Evolutionary conservation across 2,888 invertebrate genomes (phyloP), one percentile per base, ranked within the genome.

Genomic region (Odontomyia ornata): DNA sequence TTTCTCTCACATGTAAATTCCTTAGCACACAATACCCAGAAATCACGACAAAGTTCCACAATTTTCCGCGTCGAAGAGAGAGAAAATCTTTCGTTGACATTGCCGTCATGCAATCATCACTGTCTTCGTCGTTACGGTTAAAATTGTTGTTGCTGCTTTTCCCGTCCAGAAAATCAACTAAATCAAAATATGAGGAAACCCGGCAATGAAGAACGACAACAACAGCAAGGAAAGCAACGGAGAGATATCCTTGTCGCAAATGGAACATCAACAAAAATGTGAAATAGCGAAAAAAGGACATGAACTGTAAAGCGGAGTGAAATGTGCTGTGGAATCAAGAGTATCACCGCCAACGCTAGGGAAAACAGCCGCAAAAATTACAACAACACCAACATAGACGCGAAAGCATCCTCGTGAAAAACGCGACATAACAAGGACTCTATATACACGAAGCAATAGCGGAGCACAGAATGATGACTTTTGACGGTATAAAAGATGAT

Each of bases 401-500:
- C 23, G 65, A 65, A 18, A 65, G 65, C 65, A 65, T 65, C 36
- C 65, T 65, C 15, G 36, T 65, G 65, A 36, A 43, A 43, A 36
- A 36, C n/a, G 52, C 52, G 52, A 52, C 52, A 52, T 15, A 18
- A 18, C 52, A 52, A 36, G 36, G 36, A 36, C 36, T 36, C 5
- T 36, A 52, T 15, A 52, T 52, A 52, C 52, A 52, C 36, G 36
- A 9, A 36, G 9, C 36, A 36, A n/a, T n/a, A n/a, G n/a, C n/a
- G 43, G 52, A 52, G 3, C 13, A 4, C 15, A 4, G 52, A 18
- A 52, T 52, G 52, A 52, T 52, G 60, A 60, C 69, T 69, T 69
- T 73, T 60, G 73, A 60, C 73, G 60, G 73, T 23, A 73, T 36
- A 60, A 21, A 73, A 60, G 73, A 60, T 73, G 43, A 73, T 57